Base-by-base conservation (phyloP, 1,140 invertebrate species). In the Lerema accius region DNA sequence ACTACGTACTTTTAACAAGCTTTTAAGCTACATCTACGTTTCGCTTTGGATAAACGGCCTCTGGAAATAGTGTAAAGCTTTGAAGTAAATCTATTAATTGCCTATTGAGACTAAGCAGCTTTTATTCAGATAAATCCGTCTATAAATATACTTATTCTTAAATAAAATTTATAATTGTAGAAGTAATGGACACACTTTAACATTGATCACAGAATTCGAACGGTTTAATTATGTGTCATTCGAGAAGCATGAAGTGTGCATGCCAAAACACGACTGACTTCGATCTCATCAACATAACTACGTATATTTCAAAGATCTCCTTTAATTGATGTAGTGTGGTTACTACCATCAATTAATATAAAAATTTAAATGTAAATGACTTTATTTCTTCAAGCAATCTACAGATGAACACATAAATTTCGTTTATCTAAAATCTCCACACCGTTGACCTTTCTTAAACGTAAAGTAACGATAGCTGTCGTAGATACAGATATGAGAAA, bases 391-490 rank as follows among this genome's bases (percentile, higher is more conserved):
- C 10, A 37, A 35, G 28, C 9, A 49, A 32, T 10, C 2, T 13
- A 49, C 9, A 15, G 23, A 49, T 32, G 26, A 49, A 49, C 13
- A 11, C 23, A 49, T 49, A 9, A n/a, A 49, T 49, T 49, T 49
- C 3, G 23, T 28, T 49, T 49, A 49, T 49, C 46, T 49, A 49
- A 15, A 55, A 26, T 55, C 50, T 55, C 11, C 39, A 43, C 11
- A 28, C 13, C 39, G 37, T n/a, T 43, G 51, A 55, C 19, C 51
- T 43, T 43, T 43, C 16, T 43, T 55, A 28, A 26, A 13, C 23
- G 7, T 11, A 40, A 56, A 43, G 26, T 7, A 55, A 10, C 50
- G 35, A 37, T 37, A 37, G 10, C 16, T 39, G 13, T 48, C 17
- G n/a, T 17, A 35, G 14, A 43, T 48, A 16, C 16, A 23, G 32